Percentiles rank a stretch among this genome's conserved stretches.
Evolutionary conservation across 2,888 invertebrate genomes (phyloP).

Genomic region (Polylopha cassiicola): DNA sequence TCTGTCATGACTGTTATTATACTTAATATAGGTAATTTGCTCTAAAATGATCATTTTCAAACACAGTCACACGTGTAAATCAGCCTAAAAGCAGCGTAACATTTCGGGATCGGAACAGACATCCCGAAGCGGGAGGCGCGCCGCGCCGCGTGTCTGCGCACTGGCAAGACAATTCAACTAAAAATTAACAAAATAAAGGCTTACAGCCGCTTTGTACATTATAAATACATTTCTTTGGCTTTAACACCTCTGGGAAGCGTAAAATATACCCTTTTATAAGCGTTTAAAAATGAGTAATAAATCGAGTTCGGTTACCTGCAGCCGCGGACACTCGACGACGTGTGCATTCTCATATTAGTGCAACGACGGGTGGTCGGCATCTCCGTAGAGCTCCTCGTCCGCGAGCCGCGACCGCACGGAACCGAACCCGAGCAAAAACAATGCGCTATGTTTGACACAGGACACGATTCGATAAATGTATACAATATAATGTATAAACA

Average conservation of each 20-base stretch:
- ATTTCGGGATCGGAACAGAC: no score
- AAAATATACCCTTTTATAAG: constrained; percentile 50
- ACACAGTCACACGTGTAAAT: no score
- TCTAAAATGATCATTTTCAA: no score
- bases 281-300: constrained; percentile 43
- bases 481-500: constrained; percentile 35
- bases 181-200: constrained; percentile 37
- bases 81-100: no score
- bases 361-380: not conserved
- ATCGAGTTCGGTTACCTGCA: constrained; percentile 18
- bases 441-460: constrained; percentile 56
- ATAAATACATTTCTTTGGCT: constrained; percentile 61
- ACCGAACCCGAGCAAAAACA: constrained; percentile 28
- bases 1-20: no score
- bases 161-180: constrained; percentile 47
- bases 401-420: no score
- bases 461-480: constrained; percentile 39
- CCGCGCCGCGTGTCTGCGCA: constrained; percentile 25
- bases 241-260: constrained; percentile 65
- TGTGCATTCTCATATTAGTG: not conserved
- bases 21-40: no score
- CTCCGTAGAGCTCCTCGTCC: no score
- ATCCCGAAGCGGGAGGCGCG: no score
- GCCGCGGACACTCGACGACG: constrained; percentile 1
- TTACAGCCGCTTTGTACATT: constrained; percentile 61